Evolutionary conservation across 2,113 vertebrate genomes (phyloP), one percentile per base, ranked within the genome.

Genomic region (Lipotes vexillifer): DNA sequence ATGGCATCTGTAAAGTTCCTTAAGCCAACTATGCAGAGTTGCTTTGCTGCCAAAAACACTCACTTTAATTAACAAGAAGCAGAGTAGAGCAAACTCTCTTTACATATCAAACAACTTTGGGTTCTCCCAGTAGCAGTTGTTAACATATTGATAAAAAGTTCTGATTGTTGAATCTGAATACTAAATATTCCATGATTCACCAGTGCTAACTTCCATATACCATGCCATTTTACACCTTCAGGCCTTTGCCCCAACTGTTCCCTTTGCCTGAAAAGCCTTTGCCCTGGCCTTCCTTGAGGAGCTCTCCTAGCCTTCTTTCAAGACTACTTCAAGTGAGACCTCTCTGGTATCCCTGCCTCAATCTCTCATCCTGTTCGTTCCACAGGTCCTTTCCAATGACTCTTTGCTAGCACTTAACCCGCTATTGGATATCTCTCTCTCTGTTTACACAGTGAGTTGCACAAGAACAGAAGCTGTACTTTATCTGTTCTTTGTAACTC

Each of bases 21-120:
- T 31, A 20, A 52, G 88, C 88, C 83, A 94, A 75, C 18, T 69
- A 69, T 36, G 11, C 66, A 66, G 75, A 91, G 86, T 72, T n/a
- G 55, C n/a, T 78, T 86, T 92, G 52, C 25, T 78, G 93, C 93
- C 96, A 87, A 78, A 90, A 95, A 63, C 20, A 81, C 27, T 91
- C 44, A 44, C 66, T 57, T 59, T 78, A 66, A 81, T 68, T 88
- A 90, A 87, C 74, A 27, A 17, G 57, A 71, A 86, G 65, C 57
- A 71, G 74, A 85, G 41, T 44, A 25, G 1, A 75, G 86, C 72
- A 82, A 94, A 49, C n/a, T 59, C 59, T 44, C 83, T 25, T 57
- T 69, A 44, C 31, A 15, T 63, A 72, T 92, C 52, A 61, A 86
- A 93, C 27, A 88, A 75, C n/a, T 86, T 84, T 61, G 68, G 80